Base-by-base conservation (phyloP, 2,797 vertebrate species). In the Alectoris magna region DNA sequence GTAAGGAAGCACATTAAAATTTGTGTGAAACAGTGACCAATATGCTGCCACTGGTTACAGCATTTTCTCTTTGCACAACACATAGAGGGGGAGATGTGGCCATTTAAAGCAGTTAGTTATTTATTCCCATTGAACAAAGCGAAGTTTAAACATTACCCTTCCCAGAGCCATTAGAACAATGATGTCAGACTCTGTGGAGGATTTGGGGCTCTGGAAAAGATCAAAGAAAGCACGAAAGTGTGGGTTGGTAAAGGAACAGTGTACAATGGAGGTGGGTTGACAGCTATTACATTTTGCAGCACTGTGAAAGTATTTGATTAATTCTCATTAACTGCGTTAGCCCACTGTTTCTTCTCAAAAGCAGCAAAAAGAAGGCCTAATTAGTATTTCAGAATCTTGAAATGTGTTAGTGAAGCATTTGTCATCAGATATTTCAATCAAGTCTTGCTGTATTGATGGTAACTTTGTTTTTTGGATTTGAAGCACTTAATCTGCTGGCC, bases 231-330 rank as follows among this genome's bases (percentile, higher is more conserved):
- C 73, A 77, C 81, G 94, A 74, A 82, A 91, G 72, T 3, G 68
- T 84, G 91, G 84, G 92, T 23, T 88, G 78, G 43, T 53, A 84
- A 88, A 92, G 83, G 62, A 89, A 78, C 58, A 46, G 36, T 90
- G 85, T 78, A 80, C 69, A 91, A 59, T 90, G 69, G 44, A 90
- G 46, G 91, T 93, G 71, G 88, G 88, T 55, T 77, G 85, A 64
- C 84, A 95, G 84, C 71, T 94, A 51, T 79, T 87, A 63, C 39
- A 31, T 86, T 88, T 84, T 92, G 59, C 46, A 79, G 77, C 63
- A 86, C 59, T 63, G 21, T 79, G 77, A 93, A 91, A 62, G 66
- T 48, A 56, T 79, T 95, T 92, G 80, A 95, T 93, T 96, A 39
- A 94, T 89, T 94, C 87, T 93, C 62, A 72, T 83, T 85, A 92